phyloP scores from a whole-genome alignment of 2,888 invertebrate species.

The Brachyptera putata region DNA sequence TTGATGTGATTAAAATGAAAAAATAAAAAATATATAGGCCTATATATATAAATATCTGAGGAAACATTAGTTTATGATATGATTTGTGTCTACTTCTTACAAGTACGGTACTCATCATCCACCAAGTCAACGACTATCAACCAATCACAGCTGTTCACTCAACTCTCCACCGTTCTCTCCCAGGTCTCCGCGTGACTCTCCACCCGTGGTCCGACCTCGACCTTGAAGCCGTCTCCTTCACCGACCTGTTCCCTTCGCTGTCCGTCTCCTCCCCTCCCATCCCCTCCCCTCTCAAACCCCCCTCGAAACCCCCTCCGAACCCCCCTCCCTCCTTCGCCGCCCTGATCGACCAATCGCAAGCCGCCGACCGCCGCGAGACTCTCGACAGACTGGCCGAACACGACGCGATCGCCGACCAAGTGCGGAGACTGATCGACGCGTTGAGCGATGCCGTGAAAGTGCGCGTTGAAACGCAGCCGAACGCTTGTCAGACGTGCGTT shows the following conservation, averaged over 20 bases:
- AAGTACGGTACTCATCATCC: too few species aligned
- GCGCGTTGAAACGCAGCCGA: conserved; percentile 38
- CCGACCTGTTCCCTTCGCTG: neutral
- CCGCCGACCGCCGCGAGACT: too few species aligned
- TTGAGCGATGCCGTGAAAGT: conserved; percentile 39
- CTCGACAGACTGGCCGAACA: neutral
- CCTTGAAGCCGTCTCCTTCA: neutral
- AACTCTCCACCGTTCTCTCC: too few species aligned
- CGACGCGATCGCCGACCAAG: neutral
- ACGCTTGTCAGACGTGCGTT: conserved; percentile 38
- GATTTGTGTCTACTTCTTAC: too few species aligned
- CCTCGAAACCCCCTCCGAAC: neutral
- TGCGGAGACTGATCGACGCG: conserved; percentile 37
- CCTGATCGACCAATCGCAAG: neutral
- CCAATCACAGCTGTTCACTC: too few species aligned
- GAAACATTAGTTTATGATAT: too few species aligned
- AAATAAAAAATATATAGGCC: too few species aligned
- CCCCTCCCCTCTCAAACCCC: neutral
- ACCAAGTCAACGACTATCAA: too few species aligned
- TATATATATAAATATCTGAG: too few species aligned
- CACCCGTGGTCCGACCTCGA: conserved; percentile 2
- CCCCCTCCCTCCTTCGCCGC: neutral
- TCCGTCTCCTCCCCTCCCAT: neutral
- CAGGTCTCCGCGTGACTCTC: too few species aligned
- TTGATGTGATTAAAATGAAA: too few species aligned